Percentiles rank a stretch among this genome's conserved stretches.
These are phyloP conservation scores for Odontamblyopus rebecca DNA, from an alignment of 2,797 vertebrate genomes.

Conservation along the genomic window DNA sequence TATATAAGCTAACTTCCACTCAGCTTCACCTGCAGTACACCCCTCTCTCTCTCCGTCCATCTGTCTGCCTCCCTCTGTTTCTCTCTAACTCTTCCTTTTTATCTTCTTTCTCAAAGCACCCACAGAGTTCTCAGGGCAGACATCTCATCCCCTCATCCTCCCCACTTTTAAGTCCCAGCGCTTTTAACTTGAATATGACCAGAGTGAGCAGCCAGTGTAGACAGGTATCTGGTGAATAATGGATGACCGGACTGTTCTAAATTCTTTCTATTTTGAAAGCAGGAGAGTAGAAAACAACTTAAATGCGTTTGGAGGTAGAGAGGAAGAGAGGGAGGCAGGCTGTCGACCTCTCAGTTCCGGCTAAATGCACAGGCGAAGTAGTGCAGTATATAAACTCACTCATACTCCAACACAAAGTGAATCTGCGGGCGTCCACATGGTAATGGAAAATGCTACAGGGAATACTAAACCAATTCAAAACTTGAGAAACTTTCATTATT, in stretches of 20 bases:
- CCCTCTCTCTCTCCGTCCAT: not conserved
- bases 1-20: conserved; percentile 9
- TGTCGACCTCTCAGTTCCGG: conserved; percentile 9
- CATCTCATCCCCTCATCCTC: conserved; percentile 30
- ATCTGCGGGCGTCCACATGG: not conserved
- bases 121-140: conserved; percentile 38
- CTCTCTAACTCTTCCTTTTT: conserved; percentile 14
- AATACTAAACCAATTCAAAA: not conserved
- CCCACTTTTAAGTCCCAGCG: conserved; percentile 46
- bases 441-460: not conserved
- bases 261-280: conserved; percentile 53
- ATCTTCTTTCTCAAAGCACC: conserved; percentile 44
- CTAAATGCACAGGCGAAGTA: conserved; percentile 11
- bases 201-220: conserved; percentile 47
- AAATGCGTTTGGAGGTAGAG: conserved; percentile 32
- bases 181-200: conserved; percentile 67
- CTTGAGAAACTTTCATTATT: not conserved
- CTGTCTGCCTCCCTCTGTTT: conserved; percentile 17
- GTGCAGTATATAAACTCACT: not conserved
- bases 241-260: conserved; percentile 58
- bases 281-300: conserved; percentile 51
- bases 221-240: conserved; percentile 70
- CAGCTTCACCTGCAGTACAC: not conserved
- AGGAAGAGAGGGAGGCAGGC: conserved; percentile 7
- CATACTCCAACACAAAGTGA: not conserved